Conservation (phyloP, 2,888 invertebrate genomes). For the Pseudoips prasinana region DNA sequence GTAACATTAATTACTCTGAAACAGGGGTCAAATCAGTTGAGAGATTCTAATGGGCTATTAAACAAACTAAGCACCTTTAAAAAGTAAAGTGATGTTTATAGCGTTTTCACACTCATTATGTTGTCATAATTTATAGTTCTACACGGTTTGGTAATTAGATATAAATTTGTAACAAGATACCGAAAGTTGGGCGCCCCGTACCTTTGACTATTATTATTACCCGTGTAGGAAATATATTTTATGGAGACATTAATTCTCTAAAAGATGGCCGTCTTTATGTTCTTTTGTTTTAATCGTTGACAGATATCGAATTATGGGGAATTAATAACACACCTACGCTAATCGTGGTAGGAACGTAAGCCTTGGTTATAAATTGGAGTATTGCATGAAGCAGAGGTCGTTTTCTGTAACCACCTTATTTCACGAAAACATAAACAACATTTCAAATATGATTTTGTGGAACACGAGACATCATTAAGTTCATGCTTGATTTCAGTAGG, state of each 20-base stretch:
- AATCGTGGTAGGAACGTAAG: not conserved
- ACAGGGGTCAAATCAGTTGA: conserved; percentile 35
- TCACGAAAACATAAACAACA: too few species aligned
- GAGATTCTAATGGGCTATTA: conserved; percentile 47
- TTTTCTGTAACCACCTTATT: too few species aligned
- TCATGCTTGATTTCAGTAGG: too few species aligned
- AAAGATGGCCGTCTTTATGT: conserved; percentile 16
- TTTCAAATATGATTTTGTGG: too few species aligned
- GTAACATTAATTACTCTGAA: conserved; percentile 33
- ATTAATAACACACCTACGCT: conserved; percentile 5
- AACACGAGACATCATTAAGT: too few species aligned
- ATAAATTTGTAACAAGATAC: conserved; percentile 61
- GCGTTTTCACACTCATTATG: conserved; percentile 54
- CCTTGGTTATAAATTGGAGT: too few species aligned
- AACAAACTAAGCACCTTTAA: conserved; percentile 38
- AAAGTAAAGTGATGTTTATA: conserved; percentile 41
- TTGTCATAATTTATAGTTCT: conserved; percentile 51
- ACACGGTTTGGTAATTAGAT: conserved; percentile 47
- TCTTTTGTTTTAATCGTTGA: conserved; percentile 27
- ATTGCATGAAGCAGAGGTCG: too few species aligned
- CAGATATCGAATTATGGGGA: conserved; percentile 6
- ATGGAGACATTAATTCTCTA: conserved; percentile 41
- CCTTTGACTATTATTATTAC: conserved; percentile 16
- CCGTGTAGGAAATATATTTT: conserved; percentile 40
- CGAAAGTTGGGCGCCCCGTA: conserved; percentile 28